Evolutionary conservation across 92 coral and sea anemone genomes (phyloP), one percentile per base, ranked within the genome.

Genomic region (Chrysogorgia sp.): DNA sequence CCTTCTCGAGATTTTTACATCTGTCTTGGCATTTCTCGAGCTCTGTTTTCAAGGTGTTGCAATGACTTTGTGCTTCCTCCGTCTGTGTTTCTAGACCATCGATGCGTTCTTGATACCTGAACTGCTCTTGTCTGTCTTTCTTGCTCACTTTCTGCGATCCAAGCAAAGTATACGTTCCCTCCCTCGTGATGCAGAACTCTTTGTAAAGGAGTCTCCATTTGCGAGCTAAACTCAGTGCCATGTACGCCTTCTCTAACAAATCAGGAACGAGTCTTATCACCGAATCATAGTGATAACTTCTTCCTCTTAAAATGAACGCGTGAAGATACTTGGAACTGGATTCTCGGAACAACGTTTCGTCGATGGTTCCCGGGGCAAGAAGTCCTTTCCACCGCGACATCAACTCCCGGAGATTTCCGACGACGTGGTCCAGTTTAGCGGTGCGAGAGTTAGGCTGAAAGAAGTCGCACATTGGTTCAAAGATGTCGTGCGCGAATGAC

Each of bases 201-300:
- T 72, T 72, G 45, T 52, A 72, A 58, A 91, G 85, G 50, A 93
- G 80, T 31, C 98, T 76, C 98, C 98, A 93, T 13, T 96, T 84
- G 15, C 98, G 86, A 22, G 93, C 97, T 31, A 93, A 88, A 33
- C 90, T 72, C 22, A 93, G 63, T 9, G 96, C 93, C 83, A 91
- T 92, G 64, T 87, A 87, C 4, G 97, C 98, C 45, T 93, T 93
- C 83, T 89, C 97, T n/a, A 86, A 63, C 31, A 93, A 41, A 75
- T 93, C 98, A 2, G 98, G 98, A 79, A 93, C 81, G 5, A 93
- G 69, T 49, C 98, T 80, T 40, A 93, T 64, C 52, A 93, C 93
- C 3, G 88, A 77, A 55, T 93, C 98, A 34, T 80, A 93, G 53
- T 93, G 92, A 67, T 89, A 96, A 31, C 88, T 86, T 32, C 94